These are phyloP conservation scores for Leucozona laternaria DNA, from an alignment of 2,888 invertebrate genomes.

Conservation along the genomic window DNA sequence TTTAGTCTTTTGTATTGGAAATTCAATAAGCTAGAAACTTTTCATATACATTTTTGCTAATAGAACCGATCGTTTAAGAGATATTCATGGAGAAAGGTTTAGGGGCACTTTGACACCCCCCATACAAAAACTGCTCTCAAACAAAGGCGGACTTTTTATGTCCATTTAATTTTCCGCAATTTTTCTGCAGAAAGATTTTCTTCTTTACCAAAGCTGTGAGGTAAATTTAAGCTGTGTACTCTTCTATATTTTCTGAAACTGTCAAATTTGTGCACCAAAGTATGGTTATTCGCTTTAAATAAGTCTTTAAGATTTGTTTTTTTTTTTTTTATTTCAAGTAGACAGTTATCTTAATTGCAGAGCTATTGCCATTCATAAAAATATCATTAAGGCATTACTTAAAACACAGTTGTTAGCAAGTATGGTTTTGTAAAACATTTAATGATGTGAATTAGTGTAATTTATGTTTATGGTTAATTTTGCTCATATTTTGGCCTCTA, in stretches of 20 bases:
- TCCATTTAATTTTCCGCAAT: too few relatives aligned
- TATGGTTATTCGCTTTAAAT: not conserved
- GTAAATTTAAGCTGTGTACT: too few relatives aligned
- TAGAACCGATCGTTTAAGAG: not conserved
- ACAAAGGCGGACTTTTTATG: too few relatives aligned
- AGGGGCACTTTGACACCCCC: too few relatives aligned
- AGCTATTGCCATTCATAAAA: not conserved
- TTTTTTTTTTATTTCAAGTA: not conserved
- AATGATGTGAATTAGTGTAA: conserved; percentile 44
- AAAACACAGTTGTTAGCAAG: not conserved
- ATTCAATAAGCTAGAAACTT: not conserved
- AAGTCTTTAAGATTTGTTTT: not conserved
- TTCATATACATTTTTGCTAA: not conserved
- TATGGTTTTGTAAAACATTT: conserved; percentile 12
- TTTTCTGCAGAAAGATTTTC: too few relatives aligned
- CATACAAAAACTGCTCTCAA: too few relatives aligned
- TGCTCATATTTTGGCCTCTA: conserved; percentile 27
- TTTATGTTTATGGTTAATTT: conserved; percentile 34
- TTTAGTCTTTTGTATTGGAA: not conserved
- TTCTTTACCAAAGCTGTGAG: too few relatives aligned
- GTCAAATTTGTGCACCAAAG: not conserved
- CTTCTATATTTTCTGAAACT: not conserved
- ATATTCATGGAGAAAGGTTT: not conserved
- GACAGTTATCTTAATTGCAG: not conserved
- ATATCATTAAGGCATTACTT: not conserved